Conservation (phyloP, 1,140 invertebrate genomes). For the Ruditapes philippinarum region DNA sequence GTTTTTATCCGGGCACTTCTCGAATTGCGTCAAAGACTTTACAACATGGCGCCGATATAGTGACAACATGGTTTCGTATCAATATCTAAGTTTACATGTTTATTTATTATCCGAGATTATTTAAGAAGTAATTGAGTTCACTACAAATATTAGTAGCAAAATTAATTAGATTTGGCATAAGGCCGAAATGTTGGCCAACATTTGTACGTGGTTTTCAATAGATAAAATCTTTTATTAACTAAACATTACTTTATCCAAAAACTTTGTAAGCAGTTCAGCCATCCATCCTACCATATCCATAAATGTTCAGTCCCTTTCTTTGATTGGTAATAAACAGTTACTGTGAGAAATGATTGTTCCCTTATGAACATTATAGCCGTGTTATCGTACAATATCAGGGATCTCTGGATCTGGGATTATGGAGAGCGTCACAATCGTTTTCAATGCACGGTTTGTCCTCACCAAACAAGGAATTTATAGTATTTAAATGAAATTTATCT, state of each 20-base stretch:
- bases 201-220: not conserved
- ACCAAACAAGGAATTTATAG: not conserved
- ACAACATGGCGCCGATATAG: constrained; percentile 5
- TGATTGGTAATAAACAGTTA: not conserved
- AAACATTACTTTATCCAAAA: constrained; percentile 3
- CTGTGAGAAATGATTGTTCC: not conserved
- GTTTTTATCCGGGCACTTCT: constrained; percentile 40
- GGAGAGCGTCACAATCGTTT: not conserved
- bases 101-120: constrained; percentile 23
- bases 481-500: not conserved
- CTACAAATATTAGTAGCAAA: constrained; percentile 2
- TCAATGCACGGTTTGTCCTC: not conserved
- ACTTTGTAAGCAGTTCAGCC: not conserved
- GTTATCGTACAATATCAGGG: not conserved
- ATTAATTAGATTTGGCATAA: constrained; percentile 44
- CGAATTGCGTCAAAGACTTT: constrained; percentile 43
- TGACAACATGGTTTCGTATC: constrained; percentile 45
- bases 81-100: not conserved
- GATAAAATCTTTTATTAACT: constrained; percentile 26
- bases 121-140: not conserved
- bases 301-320: not conserved
- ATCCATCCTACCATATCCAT: not conserved
- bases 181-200: constrained; percentile 5
- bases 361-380: not conserved
- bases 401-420: not conserved